Conservation (phyloP, 2,888 invertebrate genomes). For the Philereme transversata region DNA sequence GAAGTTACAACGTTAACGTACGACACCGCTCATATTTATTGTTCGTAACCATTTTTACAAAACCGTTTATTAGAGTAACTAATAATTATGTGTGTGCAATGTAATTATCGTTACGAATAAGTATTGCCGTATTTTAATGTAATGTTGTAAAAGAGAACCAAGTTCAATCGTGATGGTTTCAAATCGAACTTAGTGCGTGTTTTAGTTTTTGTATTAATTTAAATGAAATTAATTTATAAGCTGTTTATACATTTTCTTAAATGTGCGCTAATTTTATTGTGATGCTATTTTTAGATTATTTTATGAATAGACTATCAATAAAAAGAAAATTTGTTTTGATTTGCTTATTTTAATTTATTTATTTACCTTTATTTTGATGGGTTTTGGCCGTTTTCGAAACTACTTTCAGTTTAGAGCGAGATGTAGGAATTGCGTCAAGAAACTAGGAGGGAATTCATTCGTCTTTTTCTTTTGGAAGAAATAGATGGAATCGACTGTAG, state of each 20-base stretch:
- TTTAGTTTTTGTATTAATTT: constrained; percentile 51
- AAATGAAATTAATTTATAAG: constrained; percentile 49
- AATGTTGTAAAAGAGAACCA: constrained; percentile 6
- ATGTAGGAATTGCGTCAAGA: constrained; percentile 7
- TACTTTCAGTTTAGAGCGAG: neutral
- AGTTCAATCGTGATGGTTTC: constrained; percentile 22
- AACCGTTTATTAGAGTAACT: constrained; percentile 3
- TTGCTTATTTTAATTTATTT: constrained; percentile 58
- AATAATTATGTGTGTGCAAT: constrained; percentile 3
- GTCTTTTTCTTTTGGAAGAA: constrained; percentile 29
- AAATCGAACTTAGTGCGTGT: constrained; percentile 32
- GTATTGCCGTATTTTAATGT: constrained; percentile 27
- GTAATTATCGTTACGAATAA: constrained; percentile 16
- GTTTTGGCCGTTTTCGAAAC: constrained; percentile 1
- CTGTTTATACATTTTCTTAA: constrained; percentile 54
- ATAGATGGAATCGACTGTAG: constrained; percentile 21
- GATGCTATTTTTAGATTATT: constrained; percentile 80
- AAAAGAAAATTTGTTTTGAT: constrained; percentile 74
- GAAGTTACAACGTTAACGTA: constrained; percentile 17
- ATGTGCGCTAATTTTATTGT: constrained; percentile 69
- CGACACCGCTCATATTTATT: constrained; percentile 13
- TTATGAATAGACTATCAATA: constrained; percentile 76
- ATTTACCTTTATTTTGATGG: constrained; percentile 33
- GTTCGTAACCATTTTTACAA: constrained; percentile 4
- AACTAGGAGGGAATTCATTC: neutral